Evolutionary conservation across 1,140 invertebrate species (phyloP).

Genomic region (Arctopsyche grandis): DNA sequence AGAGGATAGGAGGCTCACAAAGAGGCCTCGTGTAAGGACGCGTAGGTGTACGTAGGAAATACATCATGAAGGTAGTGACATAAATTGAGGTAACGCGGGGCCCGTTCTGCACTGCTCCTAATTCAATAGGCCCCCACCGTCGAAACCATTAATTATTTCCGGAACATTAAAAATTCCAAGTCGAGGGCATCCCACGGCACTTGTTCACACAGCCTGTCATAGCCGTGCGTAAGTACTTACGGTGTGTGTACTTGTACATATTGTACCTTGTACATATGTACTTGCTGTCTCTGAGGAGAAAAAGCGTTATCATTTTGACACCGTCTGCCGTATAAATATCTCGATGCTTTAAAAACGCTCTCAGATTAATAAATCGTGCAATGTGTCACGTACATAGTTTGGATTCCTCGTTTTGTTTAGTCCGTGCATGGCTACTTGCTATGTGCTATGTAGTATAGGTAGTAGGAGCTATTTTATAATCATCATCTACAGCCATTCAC

Average conservation of each 20-base stretch:
- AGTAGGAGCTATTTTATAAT: too few species aligned
- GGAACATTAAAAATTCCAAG: constrained; percentile 52
- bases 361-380: too few species aligned
- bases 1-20: constrained; percentile 50
- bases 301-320: background rate
- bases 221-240: constrained; percentile 9
- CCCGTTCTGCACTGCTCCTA: constrained; percentile 50
- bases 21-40: constrained; percentile 45
- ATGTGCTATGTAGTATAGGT: too few species aligned
- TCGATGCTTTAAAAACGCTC: too few species aligned
- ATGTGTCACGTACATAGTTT: too few species aligned
- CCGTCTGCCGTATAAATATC: too few species aligned
- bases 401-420: too few species aligned
- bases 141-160: constrained; percentile 54
- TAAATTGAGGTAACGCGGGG: constrained; percentile 53
- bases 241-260: background rate
- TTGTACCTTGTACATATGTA: too few species aligned
- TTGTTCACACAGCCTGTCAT: constrained; percentile 49
- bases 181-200: constrained; percentile 50
- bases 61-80: constrained; percentile 53
- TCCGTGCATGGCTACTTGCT: too few species aligned
- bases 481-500: too few species aligned
- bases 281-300: background rate
- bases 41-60: constrained; percentile 48
- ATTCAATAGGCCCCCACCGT: constrained; percentile 53